Base-by-base conservation (phyloP, 1,140 invertebrate species). In the Drosophila melanogaster region DNA sequence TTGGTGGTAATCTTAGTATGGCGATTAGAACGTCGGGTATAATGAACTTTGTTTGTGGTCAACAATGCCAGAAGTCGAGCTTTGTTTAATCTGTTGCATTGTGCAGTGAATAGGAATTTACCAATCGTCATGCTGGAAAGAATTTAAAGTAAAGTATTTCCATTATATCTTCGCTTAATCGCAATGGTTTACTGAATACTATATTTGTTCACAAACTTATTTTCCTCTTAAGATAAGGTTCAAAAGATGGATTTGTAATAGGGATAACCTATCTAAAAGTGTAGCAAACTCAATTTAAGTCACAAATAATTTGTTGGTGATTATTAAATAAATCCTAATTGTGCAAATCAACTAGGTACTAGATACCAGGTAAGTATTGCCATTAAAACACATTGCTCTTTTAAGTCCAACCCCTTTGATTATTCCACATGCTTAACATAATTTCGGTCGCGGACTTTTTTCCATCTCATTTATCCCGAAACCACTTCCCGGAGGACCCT, bases 381-480 rank as follows among this genome's bases (percentile, higher is more conserved):
- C 14, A 14, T 33, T 37, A 10, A 61, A 14, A 35, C 22, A 24
- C 19, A 12, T 15, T 11, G 12, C 1, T 24, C 22, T 33, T 47
- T 46, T 19, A 8, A 33, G 30, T 30, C 11, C 19, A 33, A 11
- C 46, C 56, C 38, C 44, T 57, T 19, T 17, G n/a, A 55, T 15
- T 17, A 26, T 26, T 73, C 12, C 15, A 35, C 17, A 47, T 66
- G 49, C 37, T 22, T 19, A 37, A 46, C 44, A 54, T 22, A 30
- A 55, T 7, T 14, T 35, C 49, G 24, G 14, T 26, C 15, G 0
- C 30, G 51, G 72, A 80, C 77, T 85, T 80, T 87, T 71, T 87
- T 86, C 81, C 83, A 79, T 79, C 70, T 79, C 81, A 87, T 87
- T 87, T 72, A 81, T 50, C 44, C 41, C 66, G 22, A 46, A 62